Percentiles rank a stretch among this genome's conserved stretches.
These are phyloP conservation scores for Epirrhoe tristata DNA, from an alignment of 2,888 invertebrate species.

Conservation along the genomic window DNA sequence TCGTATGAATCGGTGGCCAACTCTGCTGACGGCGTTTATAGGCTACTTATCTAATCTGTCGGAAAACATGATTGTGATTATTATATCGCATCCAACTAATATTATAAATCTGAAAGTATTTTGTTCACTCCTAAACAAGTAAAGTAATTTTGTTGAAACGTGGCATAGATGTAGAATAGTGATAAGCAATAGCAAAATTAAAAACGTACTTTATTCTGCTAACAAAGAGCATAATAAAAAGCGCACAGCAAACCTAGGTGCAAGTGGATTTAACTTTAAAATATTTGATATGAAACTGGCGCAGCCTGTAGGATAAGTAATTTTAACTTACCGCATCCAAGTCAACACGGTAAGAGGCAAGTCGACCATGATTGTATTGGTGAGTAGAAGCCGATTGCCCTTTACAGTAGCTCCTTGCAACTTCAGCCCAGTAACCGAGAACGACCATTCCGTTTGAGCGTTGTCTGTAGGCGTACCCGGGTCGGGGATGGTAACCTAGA, in stretches of 20 bases:
- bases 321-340: constrained; percentile 90
- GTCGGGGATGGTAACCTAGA: constrained; percentile 86
- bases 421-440: constrained; percentile 93
- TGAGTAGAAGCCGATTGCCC: constrained; percentile 94
- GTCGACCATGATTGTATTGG: constrained; percentile 98
- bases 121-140: neutral
- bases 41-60: too few species aligned
- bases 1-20: too few species aligned
- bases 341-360: constrained; percentile 94
- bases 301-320: neutral
- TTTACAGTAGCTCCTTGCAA: constrained; percentile 98
- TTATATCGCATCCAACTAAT: too few species aligned
- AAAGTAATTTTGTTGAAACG: neutral
- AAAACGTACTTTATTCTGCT: too few species aligned
- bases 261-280: too few species aligned
- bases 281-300: too few species aligned
- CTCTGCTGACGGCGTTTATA: too few species aligned
- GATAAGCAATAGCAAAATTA: too few species aligned
- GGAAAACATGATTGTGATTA: too few species aligned
- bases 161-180: neutral
- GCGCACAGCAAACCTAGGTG: too few species aligned
- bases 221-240: too few species aligned
- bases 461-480: constrained; percentile 84
- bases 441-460: constrained; percentile 88
- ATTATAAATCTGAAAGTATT: too few species aligned